Conservation (phyloP, 2,888 invertebrate species). For the Euphydryas editha region DNA sequence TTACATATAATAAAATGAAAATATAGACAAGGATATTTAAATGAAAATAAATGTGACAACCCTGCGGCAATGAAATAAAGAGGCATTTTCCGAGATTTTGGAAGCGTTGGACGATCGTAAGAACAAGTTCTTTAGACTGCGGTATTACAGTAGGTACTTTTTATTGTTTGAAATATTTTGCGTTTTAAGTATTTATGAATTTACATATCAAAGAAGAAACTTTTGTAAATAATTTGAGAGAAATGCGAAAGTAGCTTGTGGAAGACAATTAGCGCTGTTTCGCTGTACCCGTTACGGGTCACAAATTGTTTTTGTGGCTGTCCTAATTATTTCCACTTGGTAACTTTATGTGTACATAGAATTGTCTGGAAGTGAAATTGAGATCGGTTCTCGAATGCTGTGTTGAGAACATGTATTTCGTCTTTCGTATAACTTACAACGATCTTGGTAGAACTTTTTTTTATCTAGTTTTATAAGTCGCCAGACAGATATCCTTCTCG, state of each 20-base stretch:
- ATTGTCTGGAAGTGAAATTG: slow-evolving; percentile 48
- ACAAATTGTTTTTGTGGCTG: slow-evolving; percentile 78
- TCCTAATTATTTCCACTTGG: slow-evolving; percentile 79
- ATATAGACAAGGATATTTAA: too few relatives aligned
- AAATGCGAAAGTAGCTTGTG: slow-evolving; percentile 40
- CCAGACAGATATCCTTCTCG: too few relatives aligned
- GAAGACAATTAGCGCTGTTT: slow-evolving; percentile 40
- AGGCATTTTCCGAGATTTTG: not conserved
- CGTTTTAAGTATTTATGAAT: slow-evolving; percentile 10
- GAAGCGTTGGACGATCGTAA: too few relatives aligned
- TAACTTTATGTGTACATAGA: slow-evolving; percentile 54
- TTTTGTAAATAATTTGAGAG: slow-evolving; percentile 30
- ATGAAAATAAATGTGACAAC: not conserved
- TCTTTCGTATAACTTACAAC: too few relatives aligned
- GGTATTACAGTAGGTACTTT: not conserved
- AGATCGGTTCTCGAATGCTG: not conserved
- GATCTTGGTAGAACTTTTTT: too few relatives aligned
- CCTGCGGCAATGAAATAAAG: not conserved
- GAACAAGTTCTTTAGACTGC: too few relatives aligned
- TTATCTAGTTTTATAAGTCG: too few relatives aligned
- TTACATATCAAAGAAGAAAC: slow-evolving; percentile 34
- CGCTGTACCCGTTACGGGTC: slow-evolving; percentile 65
- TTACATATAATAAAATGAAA: too few relatives aligned
- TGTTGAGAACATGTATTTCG: too few relatives aligned
- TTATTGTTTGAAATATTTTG: not conserved